These are phyloP conservation scores for Heteropelma amictum DNA, from an alignment of 2,888 invertebrate species.

Conservation along the genomic window DNA sequence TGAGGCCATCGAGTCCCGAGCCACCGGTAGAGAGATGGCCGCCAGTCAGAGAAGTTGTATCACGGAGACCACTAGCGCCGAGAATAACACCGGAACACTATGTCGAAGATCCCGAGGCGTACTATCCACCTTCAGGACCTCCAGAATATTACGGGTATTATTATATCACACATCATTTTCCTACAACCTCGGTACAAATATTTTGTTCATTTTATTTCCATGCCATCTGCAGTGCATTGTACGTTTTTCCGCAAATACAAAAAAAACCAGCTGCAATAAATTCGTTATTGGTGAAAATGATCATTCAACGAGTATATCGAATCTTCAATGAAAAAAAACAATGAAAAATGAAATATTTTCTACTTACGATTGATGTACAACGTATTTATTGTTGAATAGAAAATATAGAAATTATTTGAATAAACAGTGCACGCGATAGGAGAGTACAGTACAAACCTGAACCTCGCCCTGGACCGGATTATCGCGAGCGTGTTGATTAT, in stretches of 20 bases:
- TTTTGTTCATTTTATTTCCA: neutral
- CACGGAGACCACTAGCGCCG: constrained; percentile 69
- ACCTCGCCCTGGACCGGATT: constrained; percentile 70
- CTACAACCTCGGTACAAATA: neutral
- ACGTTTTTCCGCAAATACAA: too few relatives aligned
- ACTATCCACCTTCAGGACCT: constrained; percentile 69
- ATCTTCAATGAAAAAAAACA: too few relatives aligned
- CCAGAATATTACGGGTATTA: constrained; percentile 75
- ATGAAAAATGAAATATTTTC: too few relatives aligned
- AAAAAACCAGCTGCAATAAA: too few relatives aligned
- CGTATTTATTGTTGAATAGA: neutral
- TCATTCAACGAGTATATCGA: too few relatives aligned
- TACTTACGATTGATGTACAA: too few relatives aligned
- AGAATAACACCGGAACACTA: constrained; percentile 73
- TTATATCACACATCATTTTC: neutral
- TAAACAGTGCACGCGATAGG: constrained; percentile 57
- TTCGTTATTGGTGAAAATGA: too few relatives aligned
- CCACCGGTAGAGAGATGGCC: constrained; percentile 74
- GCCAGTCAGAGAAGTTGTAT: constrained; percentile 68
- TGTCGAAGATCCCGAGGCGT: constrained; percentile 73
- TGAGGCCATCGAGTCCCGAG: constrained; percentile 84
- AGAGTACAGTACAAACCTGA: constrained; percentile 76
- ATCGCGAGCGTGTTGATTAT: constrained; percentile 74
- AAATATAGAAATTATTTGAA: neutral
- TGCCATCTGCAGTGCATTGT: too few relatives aligned